Conservation (phyloP, 2,888 invertebrate genomes). For the Drosophila peninsularis region DNA sequence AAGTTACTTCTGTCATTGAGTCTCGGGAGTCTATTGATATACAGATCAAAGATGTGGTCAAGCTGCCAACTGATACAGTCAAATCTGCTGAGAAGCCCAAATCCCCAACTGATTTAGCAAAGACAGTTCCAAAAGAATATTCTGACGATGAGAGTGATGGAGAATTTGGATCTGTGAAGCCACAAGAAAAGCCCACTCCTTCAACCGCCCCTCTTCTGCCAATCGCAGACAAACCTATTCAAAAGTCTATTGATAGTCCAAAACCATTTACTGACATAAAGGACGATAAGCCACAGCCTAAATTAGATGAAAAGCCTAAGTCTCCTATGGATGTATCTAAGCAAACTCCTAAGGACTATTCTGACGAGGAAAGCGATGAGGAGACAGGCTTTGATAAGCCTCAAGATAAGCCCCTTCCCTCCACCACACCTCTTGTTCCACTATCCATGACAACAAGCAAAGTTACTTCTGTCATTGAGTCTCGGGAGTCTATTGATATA, state of each 20-base stretch:
- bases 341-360: conserved; percentile 6
- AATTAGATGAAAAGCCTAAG: conserved; percentile 10
- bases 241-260: conserved; percentile 7
- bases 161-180: conserved; percentile 1
- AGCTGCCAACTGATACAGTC: neutral
- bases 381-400: neutral
- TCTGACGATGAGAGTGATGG: conserved; percentile 11
- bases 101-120: neutral
- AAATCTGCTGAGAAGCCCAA: neutral
- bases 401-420: neutral
- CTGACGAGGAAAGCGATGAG: conserved; percentile 15
- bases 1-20: no score
- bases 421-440: neutral
- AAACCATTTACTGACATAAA: neutral
- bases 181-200: neutral
- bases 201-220: neutral
- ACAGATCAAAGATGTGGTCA: neutral
- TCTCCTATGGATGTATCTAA: conserved; percentile 14
- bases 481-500: no score
- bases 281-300: conserved; percentile 1
- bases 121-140: neutral
- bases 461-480: no score
- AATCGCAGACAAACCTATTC: neutral
- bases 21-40: no score
- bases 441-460: no score